Conservation (phyloP, 2,888 invertebrate species). For the Alviniconcha strummeri region DNA sequence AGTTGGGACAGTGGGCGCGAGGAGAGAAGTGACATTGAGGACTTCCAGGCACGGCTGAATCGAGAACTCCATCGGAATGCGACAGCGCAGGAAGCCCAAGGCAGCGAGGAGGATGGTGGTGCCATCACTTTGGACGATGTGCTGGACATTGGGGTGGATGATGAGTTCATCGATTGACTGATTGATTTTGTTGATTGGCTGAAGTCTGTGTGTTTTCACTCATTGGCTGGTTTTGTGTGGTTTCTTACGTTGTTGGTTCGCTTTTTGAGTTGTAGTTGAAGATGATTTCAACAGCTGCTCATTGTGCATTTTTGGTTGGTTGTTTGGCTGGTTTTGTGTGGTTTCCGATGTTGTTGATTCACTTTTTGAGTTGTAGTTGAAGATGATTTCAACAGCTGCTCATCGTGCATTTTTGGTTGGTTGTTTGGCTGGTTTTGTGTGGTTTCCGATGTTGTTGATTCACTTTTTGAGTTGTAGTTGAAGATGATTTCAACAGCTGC, state of each 20-base stretch:
- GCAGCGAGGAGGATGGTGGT: background rate
- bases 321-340: no score
- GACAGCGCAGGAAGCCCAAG: background rate
- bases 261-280: background rate
- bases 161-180: slow-evolving; percentile 26
- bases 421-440: no score
- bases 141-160: slow-evolving; percentile 25
- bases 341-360: no score
- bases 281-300: no score
- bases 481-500: no score
- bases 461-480: no score
- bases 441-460: no score
- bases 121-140: slow-evolving; percentile 28
- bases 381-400: no score
- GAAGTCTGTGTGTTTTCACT: background rate
- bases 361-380: no score
- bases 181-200: background rate
- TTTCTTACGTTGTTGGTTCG: background rate
- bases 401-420: no score
- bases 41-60: slow-evolving; percentile 12
- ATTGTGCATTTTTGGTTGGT: no score
- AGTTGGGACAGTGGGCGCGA: background rate
- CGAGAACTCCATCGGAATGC: slow-evolving; percentile 13
- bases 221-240: background rate
- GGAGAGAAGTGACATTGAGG: background rate